Evolutionary conservation across 92 coral and sea anemone species (phyloP).

Genomic region (Actinernus sp.): DNA sequence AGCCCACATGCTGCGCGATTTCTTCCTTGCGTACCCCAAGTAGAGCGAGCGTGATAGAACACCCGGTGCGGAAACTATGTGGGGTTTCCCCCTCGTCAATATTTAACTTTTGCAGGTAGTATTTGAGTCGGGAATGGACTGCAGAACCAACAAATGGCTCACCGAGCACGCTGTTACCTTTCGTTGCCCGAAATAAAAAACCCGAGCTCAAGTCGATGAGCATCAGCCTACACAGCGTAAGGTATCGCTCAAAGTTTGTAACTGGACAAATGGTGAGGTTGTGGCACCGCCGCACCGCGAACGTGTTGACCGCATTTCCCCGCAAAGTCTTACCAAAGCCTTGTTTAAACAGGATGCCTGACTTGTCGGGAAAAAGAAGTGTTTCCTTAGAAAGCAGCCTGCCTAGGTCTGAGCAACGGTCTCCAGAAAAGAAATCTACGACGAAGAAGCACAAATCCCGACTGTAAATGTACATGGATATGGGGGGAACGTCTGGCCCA

Average conservation of each 20-base stretch:
- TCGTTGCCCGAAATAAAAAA: slow-evolving; percentile 25
- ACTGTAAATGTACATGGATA: not conserved
- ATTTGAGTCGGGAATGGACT: slow-evolving; percentile 31
- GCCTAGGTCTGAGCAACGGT: slow-evolving; percentile 14
- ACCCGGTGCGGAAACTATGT: slow-evolving; percentile 35
- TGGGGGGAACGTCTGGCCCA: not conserved
- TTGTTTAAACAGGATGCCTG: slow-evolving; percentile 25
- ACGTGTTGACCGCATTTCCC: slow-evolving; percentile 26
- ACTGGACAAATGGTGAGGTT: slow-evolving; percentile 18
- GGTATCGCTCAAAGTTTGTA: slow-evolving; percentile 27
- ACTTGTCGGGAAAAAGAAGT: slow-evolving; percentile 14
- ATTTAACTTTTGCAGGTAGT: slow-evolving; percentile 19
- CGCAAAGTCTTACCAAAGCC: slow-evolving; percentile 36
- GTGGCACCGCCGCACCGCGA: slow-evolving; percentile 15
- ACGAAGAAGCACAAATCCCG: slow-evolving; percentile 28
- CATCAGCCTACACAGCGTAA: slow-evolving; percentile 16
- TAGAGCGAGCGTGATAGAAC: slow-evolving; percentile 45
- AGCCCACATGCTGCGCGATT: slow-evolving; percentile 26
- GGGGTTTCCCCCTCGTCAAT: slow-evolving; percentile 44
- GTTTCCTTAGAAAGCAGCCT: slow-evolving; percentile 13
- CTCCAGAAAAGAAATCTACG: slow-evolving; percentile 24
- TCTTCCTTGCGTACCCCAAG: slow-evolving; percentile 27
- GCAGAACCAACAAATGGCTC: slow-evolving; percentile 39
- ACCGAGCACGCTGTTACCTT: slow-evolving; percentile 17
- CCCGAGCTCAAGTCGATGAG: slow-evolving; percentile 23